phyloP scores from a whole-genome alignment of 2,888 invertebrate genomes.

The Oxycera nigricornis region DNA sequence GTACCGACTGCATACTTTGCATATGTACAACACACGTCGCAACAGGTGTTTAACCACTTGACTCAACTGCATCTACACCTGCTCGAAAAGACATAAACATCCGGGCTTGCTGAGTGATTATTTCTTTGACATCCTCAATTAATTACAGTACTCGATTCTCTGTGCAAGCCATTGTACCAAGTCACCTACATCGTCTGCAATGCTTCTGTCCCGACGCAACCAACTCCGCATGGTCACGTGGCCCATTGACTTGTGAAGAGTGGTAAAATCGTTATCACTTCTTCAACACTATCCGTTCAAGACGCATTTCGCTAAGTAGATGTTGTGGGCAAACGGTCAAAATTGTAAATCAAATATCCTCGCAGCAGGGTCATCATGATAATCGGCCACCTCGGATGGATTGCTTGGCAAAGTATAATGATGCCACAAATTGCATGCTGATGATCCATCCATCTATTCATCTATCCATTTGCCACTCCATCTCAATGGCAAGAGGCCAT shows the following conservation, averaged over 20 bases:
- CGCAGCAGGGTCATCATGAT: constrained; percentile 1
- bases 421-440: constrained; percentile 8
- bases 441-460: too few species aligned
- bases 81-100: neutral
- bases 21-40: too few species aligned
- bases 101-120: constrained; percentile 13
- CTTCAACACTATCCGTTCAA: neutral
- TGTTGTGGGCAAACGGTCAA: neutral
- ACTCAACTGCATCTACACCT: neutral
- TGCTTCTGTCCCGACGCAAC: neutral
- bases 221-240: neutral
- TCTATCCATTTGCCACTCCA: neutral
- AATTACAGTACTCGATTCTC: neutral
- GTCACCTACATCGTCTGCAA: neutral
- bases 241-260: constrained; percentile 12
- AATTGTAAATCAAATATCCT: neutral
- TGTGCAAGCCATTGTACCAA: neutral
- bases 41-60: neutral
- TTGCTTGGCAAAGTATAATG: constrained; percentile 3
- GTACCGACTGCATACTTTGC: too few species aligned
- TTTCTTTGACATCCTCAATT: constrained; percentile 37
- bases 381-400: neutral
- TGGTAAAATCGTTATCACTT: constrained; percentile 3
- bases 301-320: neutral
- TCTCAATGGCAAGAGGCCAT: constrained; percentile 33